Conservation (phyloP, 2,888 invertebrate genomes). For the Sturmia bella region DNA sequence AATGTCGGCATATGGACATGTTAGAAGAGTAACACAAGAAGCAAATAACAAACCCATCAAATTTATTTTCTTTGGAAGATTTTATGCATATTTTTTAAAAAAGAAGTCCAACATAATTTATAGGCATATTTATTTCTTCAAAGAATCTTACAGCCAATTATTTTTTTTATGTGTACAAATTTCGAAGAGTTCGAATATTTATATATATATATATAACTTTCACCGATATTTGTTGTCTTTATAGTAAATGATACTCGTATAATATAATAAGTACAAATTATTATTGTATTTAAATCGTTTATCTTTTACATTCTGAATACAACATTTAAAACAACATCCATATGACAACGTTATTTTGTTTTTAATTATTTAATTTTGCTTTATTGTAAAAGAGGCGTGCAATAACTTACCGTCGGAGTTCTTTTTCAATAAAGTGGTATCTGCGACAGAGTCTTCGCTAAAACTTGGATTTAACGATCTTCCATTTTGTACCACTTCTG, state of each 20-base stretch:
- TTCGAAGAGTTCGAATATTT: neutral
- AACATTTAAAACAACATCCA: slow-evolving; percentile 77
- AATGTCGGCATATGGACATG: no score
- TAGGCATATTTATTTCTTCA: no score
- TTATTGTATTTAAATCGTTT: slow-evolving; percentile 53
- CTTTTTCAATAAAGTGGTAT: slow-evolving; percentile 90
- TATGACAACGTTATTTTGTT: slow-evolving; percentile 60
- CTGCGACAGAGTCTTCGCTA: slow-evolving; percentile 91
- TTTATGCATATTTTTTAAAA: no score
- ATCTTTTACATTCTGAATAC: slow-evolving; percentile 72
- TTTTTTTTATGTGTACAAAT: neutral
- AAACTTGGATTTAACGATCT: slow-evolving; percentile 87
- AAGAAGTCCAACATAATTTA: no score
- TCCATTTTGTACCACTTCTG: slow-evolving; percentile 83
- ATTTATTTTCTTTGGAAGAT: no score
- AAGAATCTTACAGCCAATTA: slow-evolving; percentile 30
- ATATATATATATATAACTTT: neutral
- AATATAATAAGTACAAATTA: slow-evolving; percentile 25
- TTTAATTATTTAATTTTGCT: slow-evolving; percentile 22
- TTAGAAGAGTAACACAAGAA: no score
- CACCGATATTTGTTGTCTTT: slow-evolving; percentile 41
- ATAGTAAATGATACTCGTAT: slow-evolving; percentile 22
- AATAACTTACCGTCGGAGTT: slow-evolving; percentile 90
- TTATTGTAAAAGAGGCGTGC: slow-evolving; percentile 68
- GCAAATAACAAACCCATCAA: no score